Conservation (phyloP, 2,888 invertebrate species). For the Orthosia gracilis region DNA sequence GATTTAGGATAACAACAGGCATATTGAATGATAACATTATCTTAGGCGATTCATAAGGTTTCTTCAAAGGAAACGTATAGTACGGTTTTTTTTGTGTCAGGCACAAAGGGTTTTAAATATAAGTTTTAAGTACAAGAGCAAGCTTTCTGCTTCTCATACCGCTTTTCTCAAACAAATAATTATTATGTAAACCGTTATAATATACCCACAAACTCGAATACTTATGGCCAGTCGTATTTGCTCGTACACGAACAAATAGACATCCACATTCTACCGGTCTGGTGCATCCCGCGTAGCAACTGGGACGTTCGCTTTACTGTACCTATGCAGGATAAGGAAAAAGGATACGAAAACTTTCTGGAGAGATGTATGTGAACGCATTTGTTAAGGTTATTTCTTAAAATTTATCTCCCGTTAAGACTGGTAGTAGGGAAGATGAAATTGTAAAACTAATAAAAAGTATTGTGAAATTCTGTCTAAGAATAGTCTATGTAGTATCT, state of each 20-base stretch:
- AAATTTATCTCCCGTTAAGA: background rate
- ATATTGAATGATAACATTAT: background rate
- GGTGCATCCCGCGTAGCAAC: conserved; percentile 66
- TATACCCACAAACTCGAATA: conserved; percentile 37
- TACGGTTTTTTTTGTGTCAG: background rate
- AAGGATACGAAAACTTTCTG: conserved; percentile 22
- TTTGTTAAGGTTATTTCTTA: conserved; percentile 1
- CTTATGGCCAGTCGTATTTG: conserved; percentile 44
- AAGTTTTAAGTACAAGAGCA: background rate
- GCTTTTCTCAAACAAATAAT: conserved; percentile 6
- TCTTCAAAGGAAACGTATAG: background rate
- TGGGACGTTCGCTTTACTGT: conserved; percentile 50
- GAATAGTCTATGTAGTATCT: background rate
- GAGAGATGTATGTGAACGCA: conserved; percentile 19
- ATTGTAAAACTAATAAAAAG: conserved; percentile 1
- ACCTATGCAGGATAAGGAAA: conserved; percentile 41
- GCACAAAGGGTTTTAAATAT: too few relatives aligned
- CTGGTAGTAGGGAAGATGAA: background rate
- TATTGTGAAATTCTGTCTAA: background rate
- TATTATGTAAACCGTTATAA: conserved; percentile 25
- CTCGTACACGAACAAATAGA: conserved; percentile 64
- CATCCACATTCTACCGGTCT: conserved; percentile 71
- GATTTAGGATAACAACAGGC: background rate
- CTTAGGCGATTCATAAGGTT: background rate
- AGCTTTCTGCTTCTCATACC: background rate